Conservation (phyloP, 2,113 vertebrate species). For the Nettapus auritus region DNA sequence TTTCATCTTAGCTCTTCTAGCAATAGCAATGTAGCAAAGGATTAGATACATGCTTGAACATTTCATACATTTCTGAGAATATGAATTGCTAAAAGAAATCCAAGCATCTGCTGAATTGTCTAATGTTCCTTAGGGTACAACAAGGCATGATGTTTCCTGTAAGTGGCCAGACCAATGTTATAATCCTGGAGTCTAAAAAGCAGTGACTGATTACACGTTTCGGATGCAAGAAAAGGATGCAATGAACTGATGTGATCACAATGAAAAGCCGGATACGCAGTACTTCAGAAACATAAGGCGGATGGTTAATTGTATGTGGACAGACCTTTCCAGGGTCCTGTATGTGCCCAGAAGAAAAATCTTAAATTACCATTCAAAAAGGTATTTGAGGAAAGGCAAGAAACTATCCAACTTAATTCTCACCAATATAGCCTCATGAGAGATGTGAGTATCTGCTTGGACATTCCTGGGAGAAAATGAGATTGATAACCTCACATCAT, state of each 20-base stretch:
- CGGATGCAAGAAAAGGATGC: neutral
- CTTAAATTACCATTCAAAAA: neutral
- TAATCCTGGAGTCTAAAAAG: neutral
- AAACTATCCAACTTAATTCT: neutral
- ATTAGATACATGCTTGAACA: neutral
- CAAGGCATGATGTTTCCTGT: neutral
- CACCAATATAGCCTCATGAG: neutral
- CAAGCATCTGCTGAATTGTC: neutral
- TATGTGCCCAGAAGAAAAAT: neutral
- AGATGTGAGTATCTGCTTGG: neutral
- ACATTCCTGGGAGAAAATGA: neutral
- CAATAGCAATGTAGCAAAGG: neutral
- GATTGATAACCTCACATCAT: neutral
- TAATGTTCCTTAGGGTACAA: neutral
- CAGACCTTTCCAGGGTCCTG: neutral
- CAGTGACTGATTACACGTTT: neutral
- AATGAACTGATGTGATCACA: neutral
- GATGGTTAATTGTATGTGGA: neutral
- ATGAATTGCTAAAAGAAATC: neutral
- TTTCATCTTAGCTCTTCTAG: neutral
- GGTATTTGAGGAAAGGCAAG: neutral
- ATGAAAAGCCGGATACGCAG: neutral
- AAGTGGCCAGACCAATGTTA: neutral
- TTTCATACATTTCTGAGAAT: neutral
- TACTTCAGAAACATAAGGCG: neutral